Evolutionary conservation across 2,888 invertebrate species (phyloP).

Genomic region (Ametastegia equiseti): DNA sequence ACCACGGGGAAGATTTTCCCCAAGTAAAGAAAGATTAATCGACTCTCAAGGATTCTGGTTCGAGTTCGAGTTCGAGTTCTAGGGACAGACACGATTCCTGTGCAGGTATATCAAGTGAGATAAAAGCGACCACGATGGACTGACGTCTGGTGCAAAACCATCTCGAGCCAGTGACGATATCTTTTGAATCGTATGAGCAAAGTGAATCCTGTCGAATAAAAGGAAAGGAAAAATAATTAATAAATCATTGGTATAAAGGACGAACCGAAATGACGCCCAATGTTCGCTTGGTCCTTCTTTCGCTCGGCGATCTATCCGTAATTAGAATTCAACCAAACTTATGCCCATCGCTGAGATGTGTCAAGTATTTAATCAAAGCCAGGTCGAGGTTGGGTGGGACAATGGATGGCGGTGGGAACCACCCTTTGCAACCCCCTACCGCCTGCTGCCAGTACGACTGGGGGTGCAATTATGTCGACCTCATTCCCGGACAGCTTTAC

Average conservation of each 20-base stretch:
- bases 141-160: too few species aligned
- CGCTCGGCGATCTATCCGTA: slow-evolving; percentile 62
- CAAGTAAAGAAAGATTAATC: slow-evolving; percentile 39
- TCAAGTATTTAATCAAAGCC: slow-evolving; percentile 75
- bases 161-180: too few species aligned
- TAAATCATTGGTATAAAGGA: too few species aligned
- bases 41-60: background rate
- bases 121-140: slow-evolving; percentile 3
- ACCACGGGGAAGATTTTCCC: background rate
- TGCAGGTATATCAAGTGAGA: slow-evolving; percentile 13
- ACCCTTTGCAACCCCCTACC: slow-evolving; percentile 52
- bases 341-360: slow-evolving; percentile 71
- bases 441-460: slow-evolving; percentile 66
- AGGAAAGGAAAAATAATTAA: too few species aligned
- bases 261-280: background rate
- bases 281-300: background rate
- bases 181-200: too few species aligned
- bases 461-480: slow-evolving; percentile 73
- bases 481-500: slow-evolving; percentile 69
- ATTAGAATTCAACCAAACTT: slow-evolving; percentile 75
- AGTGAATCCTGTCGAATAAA: too few species aligned
- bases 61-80: background rate
- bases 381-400: slow-evolving; percentile 70
- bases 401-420: slow-evolving; percentile 65
- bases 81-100: background rate